Base-by-base conservation (phyloP, 2,797 vertebrate genomes). In the Scomberomorus guttatus region DNA sequence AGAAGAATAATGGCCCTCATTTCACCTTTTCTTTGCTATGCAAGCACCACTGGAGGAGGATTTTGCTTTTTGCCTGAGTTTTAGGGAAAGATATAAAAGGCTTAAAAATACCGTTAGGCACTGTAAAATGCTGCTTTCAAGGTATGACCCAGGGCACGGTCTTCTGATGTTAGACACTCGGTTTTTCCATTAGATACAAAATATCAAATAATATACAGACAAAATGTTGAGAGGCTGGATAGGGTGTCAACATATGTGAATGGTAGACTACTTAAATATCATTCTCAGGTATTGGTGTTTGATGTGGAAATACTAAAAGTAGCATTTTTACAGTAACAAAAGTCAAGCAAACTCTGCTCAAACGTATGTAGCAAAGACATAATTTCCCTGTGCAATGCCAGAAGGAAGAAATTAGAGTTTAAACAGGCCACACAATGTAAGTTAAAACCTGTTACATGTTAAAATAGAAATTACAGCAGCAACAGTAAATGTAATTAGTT, bases 11-110 rank as follows among this genome's bases (percentile, higher is more conserved):
- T 70, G 70, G 55, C 76, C 70, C 42, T 68, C 10, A 61, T 79
- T 81, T 89, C 61, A 86, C 79, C 86, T 73, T 79, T 75, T 75
- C 62, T 76, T 69, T 68, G 57, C 57, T 46, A 32, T 73, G 72
- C 62, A 72, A 73, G 62, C 27, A 56, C 60, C 59, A 50, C 72
- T 62, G 72, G 44, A 79, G 32, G 63, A 70, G 48, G 52, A 51
- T 80, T 81, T 75, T 8, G 10, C 18, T 66, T 77, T 79, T 37
- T 69, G 55, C 32, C 34, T 9, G 17, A 52, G 59, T 66, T 66
- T 77, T 32, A 60, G 65, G 52, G 15, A 60, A 75, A 72, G 64
- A 59, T 64, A 17, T 61, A 72, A 81, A 74, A 80, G 20, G 15
- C 17, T 59, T 61, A 54, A 52, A 77, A 62, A 74, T 37, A 74